Conservation (phyloP, 2,113 vertebrate species). For the Psophia crepitans region DNA sequence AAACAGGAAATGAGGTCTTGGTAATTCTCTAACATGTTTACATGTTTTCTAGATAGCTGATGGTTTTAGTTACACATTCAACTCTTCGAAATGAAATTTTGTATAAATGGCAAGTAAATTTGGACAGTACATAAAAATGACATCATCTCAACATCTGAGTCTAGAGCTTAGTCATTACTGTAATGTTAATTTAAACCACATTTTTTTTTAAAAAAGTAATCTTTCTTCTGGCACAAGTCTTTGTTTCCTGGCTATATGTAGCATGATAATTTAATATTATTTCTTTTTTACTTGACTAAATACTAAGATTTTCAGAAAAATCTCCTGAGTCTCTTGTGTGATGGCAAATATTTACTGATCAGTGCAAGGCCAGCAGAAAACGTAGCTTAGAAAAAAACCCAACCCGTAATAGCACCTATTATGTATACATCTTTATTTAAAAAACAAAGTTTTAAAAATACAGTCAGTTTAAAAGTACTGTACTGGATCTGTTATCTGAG, state of each 20-base stretch:
- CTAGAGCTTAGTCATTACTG: conserved; percentile 29
- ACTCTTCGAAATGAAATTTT: neutral
- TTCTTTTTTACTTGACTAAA: conserved; percentile 21
- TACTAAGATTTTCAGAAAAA: neutral
- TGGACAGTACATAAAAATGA: conserved; percentile 4
- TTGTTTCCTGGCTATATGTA: conserved; percentile 5
- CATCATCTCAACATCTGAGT: neutral
- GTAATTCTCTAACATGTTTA: neutral
- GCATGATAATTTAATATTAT: neutral
- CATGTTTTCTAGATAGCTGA: neutral
- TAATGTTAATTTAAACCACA: neutral
- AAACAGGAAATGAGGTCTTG: neutral
- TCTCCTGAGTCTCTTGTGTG: neutral
- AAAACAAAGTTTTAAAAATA: neutral
- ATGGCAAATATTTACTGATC: neutral
- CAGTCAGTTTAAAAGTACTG: neutral
- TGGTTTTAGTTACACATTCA: neutral
- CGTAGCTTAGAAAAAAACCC: neutral
- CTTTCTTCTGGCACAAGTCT: conserved; percentile 22
- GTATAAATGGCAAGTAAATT: neutral
- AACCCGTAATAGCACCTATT: neutral
- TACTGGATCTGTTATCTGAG: neutral
- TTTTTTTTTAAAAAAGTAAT: neutral
- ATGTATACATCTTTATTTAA: neutral
- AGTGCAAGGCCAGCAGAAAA: neutral